These are phyloP conservation scores for Boleophthalmus pectinirostris DNA, from an alignment of 2,113 vertebrate genomes.

Conservation along the genomic window DNA sequence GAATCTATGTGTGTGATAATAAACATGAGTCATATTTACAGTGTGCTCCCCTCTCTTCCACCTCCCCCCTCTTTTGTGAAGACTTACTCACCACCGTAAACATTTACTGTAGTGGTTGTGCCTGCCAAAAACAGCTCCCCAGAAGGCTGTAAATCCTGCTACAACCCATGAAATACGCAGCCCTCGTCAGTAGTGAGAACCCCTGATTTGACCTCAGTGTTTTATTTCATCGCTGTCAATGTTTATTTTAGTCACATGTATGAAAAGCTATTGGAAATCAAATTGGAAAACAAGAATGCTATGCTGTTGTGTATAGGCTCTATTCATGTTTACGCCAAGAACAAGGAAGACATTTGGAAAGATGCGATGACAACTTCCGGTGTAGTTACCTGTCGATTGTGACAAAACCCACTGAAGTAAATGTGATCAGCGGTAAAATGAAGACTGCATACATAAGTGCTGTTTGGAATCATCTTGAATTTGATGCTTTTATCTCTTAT, in stretches of 20 bases:
- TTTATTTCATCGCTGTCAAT: slow-evolving; percentile 56
- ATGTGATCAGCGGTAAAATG: no score
- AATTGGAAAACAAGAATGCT: background rate
- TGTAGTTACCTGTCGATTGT: no score
- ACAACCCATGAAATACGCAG: slow-evolving; percentile 52
- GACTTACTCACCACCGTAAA: slow-evolving; percentile 68
- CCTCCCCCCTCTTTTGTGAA: slow-evolving; percentile 28
- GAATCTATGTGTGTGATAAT: slow-evolving; percentile 35
- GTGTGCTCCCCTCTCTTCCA: slow-evolving; percentile 8
- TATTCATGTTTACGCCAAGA: no score
- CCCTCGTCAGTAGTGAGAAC: slow-evolving; percentile 42
- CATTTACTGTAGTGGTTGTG: slow-evolving; percentile 59
- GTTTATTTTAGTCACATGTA: slow-evolving; percentile 41
- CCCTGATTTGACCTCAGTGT: slow-evolving; percentile 47
- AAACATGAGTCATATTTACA: slow-evolving; percentile 64
- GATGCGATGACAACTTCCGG: no score
- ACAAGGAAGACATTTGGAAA: no score
- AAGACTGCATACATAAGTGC: no score
- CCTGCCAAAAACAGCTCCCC: slow-evolving; percentile 56
- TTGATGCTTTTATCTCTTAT: no score
- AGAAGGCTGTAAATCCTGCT: slow-evolving; percentile 54
- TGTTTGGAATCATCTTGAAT: no score
- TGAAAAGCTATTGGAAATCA: slow-evolving; percentile 27
- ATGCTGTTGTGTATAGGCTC: background rate
- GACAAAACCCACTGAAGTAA: no score